Conservation (phyloP, 2,797 vertebrate genomes). For the Mormyrops attenuatus region DNA sequence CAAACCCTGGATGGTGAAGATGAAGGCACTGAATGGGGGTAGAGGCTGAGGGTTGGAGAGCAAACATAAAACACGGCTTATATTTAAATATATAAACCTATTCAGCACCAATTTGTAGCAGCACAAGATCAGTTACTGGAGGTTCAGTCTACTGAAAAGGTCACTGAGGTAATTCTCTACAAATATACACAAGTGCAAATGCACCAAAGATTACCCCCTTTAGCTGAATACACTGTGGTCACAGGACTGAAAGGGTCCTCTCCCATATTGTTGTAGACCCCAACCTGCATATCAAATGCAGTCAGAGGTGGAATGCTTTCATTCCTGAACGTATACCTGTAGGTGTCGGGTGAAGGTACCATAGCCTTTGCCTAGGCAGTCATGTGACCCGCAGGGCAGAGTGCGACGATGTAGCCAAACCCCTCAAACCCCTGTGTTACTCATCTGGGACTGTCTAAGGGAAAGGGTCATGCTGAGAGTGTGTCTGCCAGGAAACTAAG, state of each 20-base stretch:
- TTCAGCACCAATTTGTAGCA: not conserved
- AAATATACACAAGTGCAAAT: not conserved
- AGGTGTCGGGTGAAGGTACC: conserved; percentile 79
- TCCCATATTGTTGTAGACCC: conserved; percentile 89
- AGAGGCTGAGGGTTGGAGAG: not conserved
- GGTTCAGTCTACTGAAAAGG: not conserved
- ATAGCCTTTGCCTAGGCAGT: conserved; percentile 90
- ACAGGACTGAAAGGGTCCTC: conserved; percentile 81
- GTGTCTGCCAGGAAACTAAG: not conserved
- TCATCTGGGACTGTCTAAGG: conserved; percentile 83
- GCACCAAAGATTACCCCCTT: conserved; percentile 74
- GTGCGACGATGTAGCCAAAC: conserved; percentile 89
- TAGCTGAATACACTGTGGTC: conserved; percentile 80
- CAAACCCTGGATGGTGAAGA: conserved; percentile 73
- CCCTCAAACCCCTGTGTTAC: conserved; percentile 76
- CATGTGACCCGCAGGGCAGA: conserved; percentile 74
- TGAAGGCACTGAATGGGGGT: conserved; percentile 66
- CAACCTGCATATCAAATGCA: conserved; percentile 84
- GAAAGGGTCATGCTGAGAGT: not conserved
- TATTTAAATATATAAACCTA: not conserved
- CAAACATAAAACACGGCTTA: not conserved
- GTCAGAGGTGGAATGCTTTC: conserved; percentile 86
- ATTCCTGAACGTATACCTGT: conserved; percentile 85
- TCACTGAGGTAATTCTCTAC: no score
- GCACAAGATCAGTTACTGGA: not conserved